A percentile compares a stretch with the other conserved stretches of the same genome.
phyloP scores from a whole-genome alignment of 2,888 invertebrate genomes.

The Heterodera filipjevi region DNA sequence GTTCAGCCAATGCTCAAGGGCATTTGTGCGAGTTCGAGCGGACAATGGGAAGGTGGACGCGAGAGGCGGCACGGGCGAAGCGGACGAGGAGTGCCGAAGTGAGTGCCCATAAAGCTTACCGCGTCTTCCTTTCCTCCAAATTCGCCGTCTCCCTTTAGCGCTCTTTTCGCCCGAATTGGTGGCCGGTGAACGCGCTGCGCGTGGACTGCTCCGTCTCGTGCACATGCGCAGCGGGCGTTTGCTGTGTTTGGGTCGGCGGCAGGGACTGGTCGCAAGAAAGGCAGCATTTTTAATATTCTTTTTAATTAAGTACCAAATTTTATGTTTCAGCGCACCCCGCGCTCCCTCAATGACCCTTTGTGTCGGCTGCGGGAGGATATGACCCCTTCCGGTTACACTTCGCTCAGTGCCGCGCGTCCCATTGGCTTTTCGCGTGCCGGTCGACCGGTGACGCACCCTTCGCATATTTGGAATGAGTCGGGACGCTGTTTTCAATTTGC shows the following conservation, averaged over 20 bases:
- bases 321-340: background rate
- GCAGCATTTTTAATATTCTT: background rate
- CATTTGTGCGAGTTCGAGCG: background rate
- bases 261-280: background rate
- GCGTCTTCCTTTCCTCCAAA: background rate
- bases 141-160: background rate
- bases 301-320: background rate
- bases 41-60: background rate
- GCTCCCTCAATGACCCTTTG: background rate
- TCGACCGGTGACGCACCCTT: background rate
- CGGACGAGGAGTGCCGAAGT: conserved; percentile 15
- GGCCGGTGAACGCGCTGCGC: background rate
- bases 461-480: no score
- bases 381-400: background rate
- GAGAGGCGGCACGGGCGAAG: background rate
- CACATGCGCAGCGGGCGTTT: background rate
- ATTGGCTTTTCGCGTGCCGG: conserved; percentile 4
- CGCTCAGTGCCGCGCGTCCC: background rate
- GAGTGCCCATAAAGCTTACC: no score
- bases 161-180: conserved; percentile 13
- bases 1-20: conserved; percentile 1
- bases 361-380: conserved; percentile 1
- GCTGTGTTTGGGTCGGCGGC: background rate
- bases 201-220: background rate
- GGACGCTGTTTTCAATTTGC: conserved; percentile 1